A percentile compares a stretch with the other conserved stretches of the same genome.
Conservation (phyloP, 2,888 invertebrate genomes). For the Amorpha juglandis region DNA sequence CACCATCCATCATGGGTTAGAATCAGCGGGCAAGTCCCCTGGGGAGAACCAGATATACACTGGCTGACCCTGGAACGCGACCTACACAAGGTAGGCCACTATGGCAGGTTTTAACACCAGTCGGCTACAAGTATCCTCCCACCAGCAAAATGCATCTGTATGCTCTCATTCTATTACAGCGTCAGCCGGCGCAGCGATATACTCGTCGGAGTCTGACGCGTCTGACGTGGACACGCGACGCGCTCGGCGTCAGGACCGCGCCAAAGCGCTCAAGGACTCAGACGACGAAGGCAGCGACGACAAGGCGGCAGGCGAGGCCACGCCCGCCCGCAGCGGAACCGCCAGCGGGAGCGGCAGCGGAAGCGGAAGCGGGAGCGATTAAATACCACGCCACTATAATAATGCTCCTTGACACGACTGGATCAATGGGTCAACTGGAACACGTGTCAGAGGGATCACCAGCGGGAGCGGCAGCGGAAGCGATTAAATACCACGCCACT, state of each 20-base stretch:
- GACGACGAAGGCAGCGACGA: slow-evolving; percentile 85
- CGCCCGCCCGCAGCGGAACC: slow-evolving; percentile 42
- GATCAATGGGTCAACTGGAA: too few relatives aligned
- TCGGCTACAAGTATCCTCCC: too few relatives aligned
- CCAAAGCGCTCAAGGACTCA: slow-evolving; percentile 91
- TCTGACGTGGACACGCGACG: slow-evolving; percentile 92
- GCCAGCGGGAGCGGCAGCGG: slow-evolving; percentile 55
- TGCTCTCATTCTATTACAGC: slow-evolving; percentile 47
- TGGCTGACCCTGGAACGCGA: too few relatives aligned
- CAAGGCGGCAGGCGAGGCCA: slow-evolving; percentile 44
- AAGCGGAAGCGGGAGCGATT: slow-evolving; percentile 49
- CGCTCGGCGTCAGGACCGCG: slow-evolving; percentile 88
- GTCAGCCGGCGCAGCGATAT: slow-evolving; percentile 87
- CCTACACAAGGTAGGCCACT: too few relatives aligned
- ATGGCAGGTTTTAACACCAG: too few relatives aligned
- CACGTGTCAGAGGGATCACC: too few relatives aligned
- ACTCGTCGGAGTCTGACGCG: slow-evolving; percentile 94
- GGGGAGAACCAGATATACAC: too few relatives aligned
- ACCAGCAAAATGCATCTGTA: too few relatives aligned
- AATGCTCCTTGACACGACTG: not conserved
- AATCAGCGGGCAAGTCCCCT: too few relatives aligned
- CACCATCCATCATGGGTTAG: too few relatives aligned
- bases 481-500: slow-evolving; percentile 35
- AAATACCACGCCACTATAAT: slow-evolving; percentile 5
- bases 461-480: slow-evolving; percentile 52